Conservation (phyloP, 2,113 vertebrate genomes). For the Microtus montanus region DNA sequence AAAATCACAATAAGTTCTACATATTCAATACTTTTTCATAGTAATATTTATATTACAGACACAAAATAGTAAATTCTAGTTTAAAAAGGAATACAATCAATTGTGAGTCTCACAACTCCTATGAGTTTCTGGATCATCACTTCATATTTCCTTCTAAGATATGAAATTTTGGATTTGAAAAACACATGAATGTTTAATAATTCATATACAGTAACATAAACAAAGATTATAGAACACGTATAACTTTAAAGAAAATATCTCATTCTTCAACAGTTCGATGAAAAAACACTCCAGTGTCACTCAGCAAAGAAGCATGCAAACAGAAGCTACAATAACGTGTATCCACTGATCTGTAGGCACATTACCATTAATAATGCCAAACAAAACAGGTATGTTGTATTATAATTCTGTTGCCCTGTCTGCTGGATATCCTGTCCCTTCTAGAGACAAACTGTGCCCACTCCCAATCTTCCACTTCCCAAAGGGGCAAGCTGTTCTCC, state of each 20-base stretch:
- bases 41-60: background rate
- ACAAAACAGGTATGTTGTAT: background rate
- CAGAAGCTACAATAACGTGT: no score
- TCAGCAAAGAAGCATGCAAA: background rate
- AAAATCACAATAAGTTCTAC: background rate
- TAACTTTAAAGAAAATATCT: background rate
- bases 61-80: background rate
- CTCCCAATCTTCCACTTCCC: no score
- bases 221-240: background rate
- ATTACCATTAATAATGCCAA: background rate
- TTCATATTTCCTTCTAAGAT: background rate
- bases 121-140: background rate
- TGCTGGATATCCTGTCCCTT: no score
- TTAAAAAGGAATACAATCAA: background rate
- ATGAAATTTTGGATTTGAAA: background rate
- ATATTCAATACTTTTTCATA: background rate
- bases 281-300: background rate
- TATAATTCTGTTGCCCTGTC: no score
- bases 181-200: background rate
- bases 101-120: no score
- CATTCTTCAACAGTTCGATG: background rate
- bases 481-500: no score
- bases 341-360: no score
- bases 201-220: background rate
- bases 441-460: no score